Evolutionary conservation across 2,797 vertebrate genomes (phyloP).

Genomic region (Capromys pilorides): DNA sequence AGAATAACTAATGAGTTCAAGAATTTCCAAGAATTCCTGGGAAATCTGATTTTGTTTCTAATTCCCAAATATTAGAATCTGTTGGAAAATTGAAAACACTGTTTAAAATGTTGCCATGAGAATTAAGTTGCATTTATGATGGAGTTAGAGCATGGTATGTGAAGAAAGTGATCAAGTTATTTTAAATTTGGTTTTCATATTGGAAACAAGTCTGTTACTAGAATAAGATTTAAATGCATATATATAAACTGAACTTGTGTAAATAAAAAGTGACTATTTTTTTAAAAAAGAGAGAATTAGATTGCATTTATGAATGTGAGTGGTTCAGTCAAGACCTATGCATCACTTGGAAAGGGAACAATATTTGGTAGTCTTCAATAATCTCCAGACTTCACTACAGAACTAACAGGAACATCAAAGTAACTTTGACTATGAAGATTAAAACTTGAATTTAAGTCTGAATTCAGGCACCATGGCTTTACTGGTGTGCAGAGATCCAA

Average conservation of each 20-base stretch:
- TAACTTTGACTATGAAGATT: not conserved
- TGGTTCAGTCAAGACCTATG: not conserved
- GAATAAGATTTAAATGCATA: too few species aligned
- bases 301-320: constrained; percentile 3
- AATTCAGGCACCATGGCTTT: not conserved
- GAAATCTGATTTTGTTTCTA: constrained; percentile 50
- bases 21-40: constrained; percentile 13
- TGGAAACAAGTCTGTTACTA: too few species aligned
- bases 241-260: too few species aligned
- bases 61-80: constrained; percentile 18
- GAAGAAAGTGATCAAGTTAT: too few species aligned
- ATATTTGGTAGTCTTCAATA: not conserved
- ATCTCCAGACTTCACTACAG: not conserved
- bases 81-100: not conserved
- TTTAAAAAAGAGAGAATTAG: not conserved
- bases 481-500: constrained; percentile 19
- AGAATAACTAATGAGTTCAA: constrained; percentile 19
- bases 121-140: constrained; percentile 12
- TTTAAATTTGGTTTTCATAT: too few species aligned
- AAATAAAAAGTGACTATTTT: too few species aligned
- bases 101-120: not conserved
- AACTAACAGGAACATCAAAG: not conserved
- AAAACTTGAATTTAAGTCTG: not conserved
- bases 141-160: too few species aligned
- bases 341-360: not conserved